Conservation (phyloP, 2,888 invertebrate genomes). For the Urechis unicinctus region DNA sequence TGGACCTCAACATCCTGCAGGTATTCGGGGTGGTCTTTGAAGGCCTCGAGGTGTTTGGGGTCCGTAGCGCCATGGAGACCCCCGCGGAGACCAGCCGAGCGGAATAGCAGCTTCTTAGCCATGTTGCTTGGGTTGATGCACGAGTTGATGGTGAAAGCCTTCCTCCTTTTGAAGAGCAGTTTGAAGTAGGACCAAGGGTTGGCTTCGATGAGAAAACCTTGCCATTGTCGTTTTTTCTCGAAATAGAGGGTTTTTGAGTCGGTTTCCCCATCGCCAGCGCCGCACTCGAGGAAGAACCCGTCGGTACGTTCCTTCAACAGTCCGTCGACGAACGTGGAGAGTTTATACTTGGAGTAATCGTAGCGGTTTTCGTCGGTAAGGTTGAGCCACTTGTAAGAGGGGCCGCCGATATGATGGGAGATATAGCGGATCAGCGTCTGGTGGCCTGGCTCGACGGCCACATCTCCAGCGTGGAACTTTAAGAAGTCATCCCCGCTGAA, state of each 20-base stretch:
- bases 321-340: conserved; percentile 8
- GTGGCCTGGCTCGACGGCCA: no score
- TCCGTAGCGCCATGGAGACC: not conserved
- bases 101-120: not conserved
- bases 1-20: conserved; percentile 2
- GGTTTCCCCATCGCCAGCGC: conserved; percentile 10
- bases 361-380: no score
- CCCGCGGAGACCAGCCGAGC: not conserved
- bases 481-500: no score
- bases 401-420: no score
- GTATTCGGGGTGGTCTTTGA: not conserved
- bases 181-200: conserved; percentile 1
- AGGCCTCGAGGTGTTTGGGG: not conserved
- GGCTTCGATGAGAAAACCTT: conserved; percentile 11
- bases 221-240: conserved; percentile 9
- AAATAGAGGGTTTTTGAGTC: conserved; percentile 11
- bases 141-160: conserved; percentile 4
- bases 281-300: conserved; percentile 13
- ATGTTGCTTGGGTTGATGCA: not conserved
- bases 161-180: not conserved
- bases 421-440: no score
- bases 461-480: no score
- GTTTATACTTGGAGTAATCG: conserved; percentile 6
- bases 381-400: no score
- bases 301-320: conserved; percentile 5